Percentiles rank a stretch among this genome's conserved stretches.
Conservation (phyloP, 1,140 invertebrate genomes). For the Dolichoris vasculosae region DNA sequence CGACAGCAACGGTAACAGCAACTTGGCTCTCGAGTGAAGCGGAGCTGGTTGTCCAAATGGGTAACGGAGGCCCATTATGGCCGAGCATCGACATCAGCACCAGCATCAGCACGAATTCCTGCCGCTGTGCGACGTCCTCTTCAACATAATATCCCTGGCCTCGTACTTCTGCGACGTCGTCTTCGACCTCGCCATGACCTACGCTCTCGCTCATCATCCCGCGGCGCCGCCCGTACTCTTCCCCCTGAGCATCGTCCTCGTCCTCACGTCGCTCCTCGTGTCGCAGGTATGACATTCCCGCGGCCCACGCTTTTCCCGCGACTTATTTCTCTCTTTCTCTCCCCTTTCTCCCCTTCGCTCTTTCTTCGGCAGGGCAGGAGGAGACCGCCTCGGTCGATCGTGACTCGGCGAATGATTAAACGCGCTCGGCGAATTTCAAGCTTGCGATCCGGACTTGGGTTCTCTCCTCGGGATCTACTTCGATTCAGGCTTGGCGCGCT, state of each 20-base stretch:
- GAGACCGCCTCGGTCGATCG: neutral
- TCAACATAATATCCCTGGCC: conserved; percentile 93
- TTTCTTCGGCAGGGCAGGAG: neutral
- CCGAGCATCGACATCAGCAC: conserved; percentile 69
- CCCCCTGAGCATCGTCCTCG: conserved; percentile 80
- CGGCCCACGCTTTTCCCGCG: neutral
- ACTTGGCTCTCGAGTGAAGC: conserved; percentile 47
- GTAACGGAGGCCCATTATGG: conserved; percentile 72
- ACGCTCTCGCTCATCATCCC: conserved; percentile 82
- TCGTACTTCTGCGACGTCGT: conserved; percentile 94
- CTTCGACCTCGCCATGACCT: conserved; percentile 89
- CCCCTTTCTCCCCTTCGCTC: neutral
- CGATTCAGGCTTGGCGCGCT: neutral
- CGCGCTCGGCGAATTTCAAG: neutral
- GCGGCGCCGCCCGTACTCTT: conserved; percentile 77
- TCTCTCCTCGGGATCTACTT: neutral
- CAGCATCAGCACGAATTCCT: conserved; percentile 81
- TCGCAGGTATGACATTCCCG: conserved; percentile 77
- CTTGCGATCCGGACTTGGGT: neutral
- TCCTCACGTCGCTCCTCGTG: conserved; percentile 82
- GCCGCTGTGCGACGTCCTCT: conserved; percentile 90
- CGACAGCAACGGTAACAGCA: neutral
- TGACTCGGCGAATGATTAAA: conserved; percentile 25
- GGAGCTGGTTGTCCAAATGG: conserved; percentile 67
- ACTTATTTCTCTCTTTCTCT: neutral